These are phyloP conservation scores for Xenopus borealis DNA, from an alignment of 2,113 vertebrate species.

Conservation along the genomic window DNA sequence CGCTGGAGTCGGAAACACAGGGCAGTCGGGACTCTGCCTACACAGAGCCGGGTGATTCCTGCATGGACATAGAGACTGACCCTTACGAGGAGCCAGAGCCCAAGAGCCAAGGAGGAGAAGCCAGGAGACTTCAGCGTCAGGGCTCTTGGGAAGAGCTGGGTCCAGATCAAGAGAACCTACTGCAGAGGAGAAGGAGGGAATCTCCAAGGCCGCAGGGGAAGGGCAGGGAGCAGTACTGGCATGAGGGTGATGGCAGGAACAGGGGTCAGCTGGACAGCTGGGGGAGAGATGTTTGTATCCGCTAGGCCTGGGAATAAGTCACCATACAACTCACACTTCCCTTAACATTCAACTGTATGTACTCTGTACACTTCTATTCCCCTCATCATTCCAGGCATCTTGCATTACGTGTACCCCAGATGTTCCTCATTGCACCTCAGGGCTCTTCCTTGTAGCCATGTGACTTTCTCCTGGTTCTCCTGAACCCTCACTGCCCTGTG, in stretches of 20 bases:
- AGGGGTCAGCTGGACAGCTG: slow-evolving; percentile 82
- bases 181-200: slow-evolving; percentile 71
- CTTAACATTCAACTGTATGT: no score
- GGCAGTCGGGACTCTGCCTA: slow-evolving; percentile 90
- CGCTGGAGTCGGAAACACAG: slow-evolving; percentile 86
- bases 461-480: no score
- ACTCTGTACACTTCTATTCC: not conserved
- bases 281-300: slow-evolving; percentile 86
- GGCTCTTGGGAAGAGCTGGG: slow-evolving; percentile 83
- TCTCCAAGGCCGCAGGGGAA: slow-evolving; percentile 75
- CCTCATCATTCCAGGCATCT: not conserved
- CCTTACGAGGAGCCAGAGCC: slow-evolving; percentile 85
- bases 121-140: slow-evolving; percentile 70
- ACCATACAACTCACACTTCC: not conserved
- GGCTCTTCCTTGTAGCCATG: not conserved
- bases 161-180: slow-evolving; percentile 77
- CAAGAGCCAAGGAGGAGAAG: slow-evolving; percentile 51
- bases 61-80: slow-evolving; percentile 90
- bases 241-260: slow-evolving; percentile 65
- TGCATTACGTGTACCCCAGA: no score
- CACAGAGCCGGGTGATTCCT: slow-evolving; percentile 85
- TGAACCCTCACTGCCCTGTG: no score
- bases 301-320: slow-evolving; percentile 53
- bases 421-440: not conserved
- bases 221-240: slow-evolving; percentile 78